phyloP scores from a whole-genome alignment of 1,140 invertebrate species.

The Lycorma delicatula region DNA sequence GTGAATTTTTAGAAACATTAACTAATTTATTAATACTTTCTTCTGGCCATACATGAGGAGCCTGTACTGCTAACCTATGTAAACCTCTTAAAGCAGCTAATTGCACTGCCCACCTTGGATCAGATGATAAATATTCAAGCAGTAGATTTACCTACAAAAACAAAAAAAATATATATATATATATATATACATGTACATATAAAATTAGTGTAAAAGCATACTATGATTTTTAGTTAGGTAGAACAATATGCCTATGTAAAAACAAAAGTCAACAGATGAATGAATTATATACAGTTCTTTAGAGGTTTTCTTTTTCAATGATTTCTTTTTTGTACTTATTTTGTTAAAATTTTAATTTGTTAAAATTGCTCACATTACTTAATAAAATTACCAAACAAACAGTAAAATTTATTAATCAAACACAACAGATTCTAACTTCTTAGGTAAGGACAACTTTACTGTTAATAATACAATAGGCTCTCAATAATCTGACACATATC shows the following conservation, averaged over 20 bases:
- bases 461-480: no score
- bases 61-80: conserved; percentile 59
- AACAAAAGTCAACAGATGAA: no score
- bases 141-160: conserved; percentile 45
- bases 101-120: conserved; percentile 62
- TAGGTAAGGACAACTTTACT: no score
- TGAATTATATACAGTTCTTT: no score
- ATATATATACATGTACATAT: not conserved
- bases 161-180: conserved; percentile 3
- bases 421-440: no score
- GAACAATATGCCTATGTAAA: conserved; percentile 27
- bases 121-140: conserved; percentile 47
- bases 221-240: not conserved
- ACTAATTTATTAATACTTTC: conserved; percentile 56
- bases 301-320: no score
- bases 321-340: no score
- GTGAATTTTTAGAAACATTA: conserved; percentile 40
- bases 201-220: not conserved
- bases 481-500: no score
- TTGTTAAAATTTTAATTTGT: no score
- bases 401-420: no score
- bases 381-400: no score
- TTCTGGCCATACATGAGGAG: conserved; percentile 74
- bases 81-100: conserved; percentile 65
- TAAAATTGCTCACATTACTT: no score